phyloP scores from a whole-genome alignment of 2,888 invertebrate species.

The Spicauda simplicius region DNA sequence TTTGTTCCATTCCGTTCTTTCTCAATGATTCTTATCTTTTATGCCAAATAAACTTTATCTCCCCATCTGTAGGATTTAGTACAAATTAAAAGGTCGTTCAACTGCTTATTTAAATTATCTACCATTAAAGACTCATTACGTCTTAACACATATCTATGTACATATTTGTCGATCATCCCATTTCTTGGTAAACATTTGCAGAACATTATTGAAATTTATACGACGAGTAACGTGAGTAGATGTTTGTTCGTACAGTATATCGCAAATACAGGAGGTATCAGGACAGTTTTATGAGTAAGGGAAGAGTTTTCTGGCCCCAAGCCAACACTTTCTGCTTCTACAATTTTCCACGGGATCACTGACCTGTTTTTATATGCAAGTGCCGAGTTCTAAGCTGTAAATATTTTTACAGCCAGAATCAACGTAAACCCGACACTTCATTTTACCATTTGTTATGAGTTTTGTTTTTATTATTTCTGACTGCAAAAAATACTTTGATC shows the following conservation, averaged over 20 bases:
- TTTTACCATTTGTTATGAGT: neutral
- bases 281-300: slow-evolving; percentile 30
- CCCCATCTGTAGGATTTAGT: neutral
- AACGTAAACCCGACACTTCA: slow-evolving; percentile 17
- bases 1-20: neutral
- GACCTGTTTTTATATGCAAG: slow-evolving; percentile 33
- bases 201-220: slow-evolving; percentile 6
- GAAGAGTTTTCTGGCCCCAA: slow-evolving; percentile 20
- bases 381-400: slow-evolving; percentile 24
- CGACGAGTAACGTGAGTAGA: slow-evolving; percentile 8
- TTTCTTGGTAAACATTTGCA: slow-evolving; percentile 14
- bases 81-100: neutral
- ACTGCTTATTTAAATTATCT: neutral
- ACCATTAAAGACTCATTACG: neutral
- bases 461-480: neutral
- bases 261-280: slow-evolving; percentile 13
- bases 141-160: neutral
- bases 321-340: slow-evolving; percentile 33
- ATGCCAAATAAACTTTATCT: too few species aligned
- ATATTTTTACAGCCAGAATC: slow-evolving; percentile 23
- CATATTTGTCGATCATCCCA: neutral
- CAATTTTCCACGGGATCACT: slow-evolving; percentile 26
- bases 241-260: slow-evolving; percentile 4
- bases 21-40: neutral
- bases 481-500: neutral